Evolutionary conservation across 2,797 vertebrate genomes (phyloP).

Genomic region (Scleropages formosus): DNA sequence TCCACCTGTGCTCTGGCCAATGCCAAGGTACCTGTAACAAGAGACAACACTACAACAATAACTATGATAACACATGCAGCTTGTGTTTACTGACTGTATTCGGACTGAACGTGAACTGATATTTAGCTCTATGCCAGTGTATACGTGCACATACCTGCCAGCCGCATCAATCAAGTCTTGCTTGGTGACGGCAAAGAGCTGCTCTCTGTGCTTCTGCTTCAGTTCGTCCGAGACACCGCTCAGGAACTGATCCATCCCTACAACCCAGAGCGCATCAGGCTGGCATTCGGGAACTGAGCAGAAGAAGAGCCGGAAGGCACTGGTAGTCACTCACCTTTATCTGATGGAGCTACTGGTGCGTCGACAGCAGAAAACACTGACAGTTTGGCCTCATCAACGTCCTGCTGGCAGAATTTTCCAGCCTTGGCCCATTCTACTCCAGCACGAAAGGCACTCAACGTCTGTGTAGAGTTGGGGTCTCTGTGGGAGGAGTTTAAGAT

Average conservation of each 20-base stretch:
- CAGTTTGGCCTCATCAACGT: constrained; percentile 73
- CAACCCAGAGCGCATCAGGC: background rate
- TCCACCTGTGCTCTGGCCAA: constrained; percentile 74
- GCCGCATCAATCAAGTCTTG: constrained; percentile 72
- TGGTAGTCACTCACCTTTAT: constrained; percentile 57
- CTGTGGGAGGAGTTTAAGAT: constrained; percentile 52
- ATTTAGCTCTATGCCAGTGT: too few species aligned
- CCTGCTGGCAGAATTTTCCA: constrained; percentile 68
- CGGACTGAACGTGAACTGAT: too few species aligned
- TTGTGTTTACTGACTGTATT: too few species aligned
- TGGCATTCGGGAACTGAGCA: background rate
- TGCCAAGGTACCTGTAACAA: constrained; percentile 75
- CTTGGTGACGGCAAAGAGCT: constrained; percentile 77
- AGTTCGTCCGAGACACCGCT: constrained; percentile 81
- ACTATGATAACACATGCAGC: too few species aligned
- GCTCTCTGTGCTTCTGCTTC: constrained; percentile 81
- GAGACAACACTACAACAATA: background rate
- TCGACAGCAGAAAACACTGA: constrained; percentile 72
- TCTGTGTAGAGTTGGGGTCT: constrained; percentile 67
- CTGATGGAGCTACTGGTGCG: constrained; percentile 76
- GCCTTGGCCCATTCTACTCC: constrained; percentile 67
- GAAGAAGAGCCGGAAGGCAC: background rate
- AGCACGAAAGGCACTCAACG: constrained; percentile 64
- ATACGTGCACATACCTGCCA: constrained; percentile 66
- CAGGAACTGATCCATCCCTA: constrained; percentile 82